Base-by-base conservation (phyloP, 2,113 vertebrate genomes). In the Narcine bancroftii region DNA sequence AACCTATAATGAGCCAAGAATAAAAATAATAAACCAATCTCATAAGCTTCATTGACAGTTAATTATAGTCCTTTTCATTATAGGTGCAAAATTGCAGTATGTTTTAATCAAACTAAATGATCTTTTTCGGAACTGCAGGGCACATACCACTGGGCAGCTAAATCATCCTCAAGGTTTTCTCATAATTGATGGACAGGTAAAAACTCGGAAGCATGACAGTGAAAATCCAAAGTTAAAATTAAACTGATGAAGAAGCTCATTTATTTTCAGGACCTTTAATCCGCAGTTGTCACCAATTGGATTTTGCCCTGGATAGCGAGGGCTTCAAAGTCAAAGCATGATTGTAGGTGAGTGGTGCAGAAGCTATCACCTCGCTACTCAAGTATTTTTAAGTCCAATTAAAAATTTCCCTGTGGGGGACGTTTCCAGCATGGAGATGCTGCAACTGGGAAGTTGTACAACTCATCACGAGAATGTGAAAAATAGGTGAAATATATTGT, bases 1-100 rank as follows among this genome's bases (percentile, higher is more conserved):
- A 29, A 66, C 26, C 36, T 7, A 66, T 36, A 63, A 66, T 42
- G 63, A 89, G 60, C 60, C 24, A 66, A 19, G 19, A 66, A 66
- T 39, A 66, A 69, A n/a, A 87, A 89, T 89, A 89, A 89, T 89
- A 89, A 42, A 66, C 87, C 42, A 89, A 66, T 66, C 60, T 89
- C 66, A 89, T 89, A 89, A 89, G 39, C 24, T 11, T 89, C 87
- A 89, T 42, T 66, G 87, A 66, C 63, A 89, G 39, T 24, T 89
- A 66, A 89, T 89, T 89, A 89, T 11, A 89, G 21, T 89, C 60
- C 13, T 39, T 66, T 66, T 66, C 53, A 24, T 89, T 89, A 66
- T 13, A 4, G 39, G 60, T 39, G 19, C 45, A 17, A 89, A 36
- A 89, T 66, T 63, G 63, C 5, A 66, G 9, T 36, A 89, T 65